Conservation (phyloP, 1,140 invertebrate species). For the Pristionchus pacificus region DNA sequence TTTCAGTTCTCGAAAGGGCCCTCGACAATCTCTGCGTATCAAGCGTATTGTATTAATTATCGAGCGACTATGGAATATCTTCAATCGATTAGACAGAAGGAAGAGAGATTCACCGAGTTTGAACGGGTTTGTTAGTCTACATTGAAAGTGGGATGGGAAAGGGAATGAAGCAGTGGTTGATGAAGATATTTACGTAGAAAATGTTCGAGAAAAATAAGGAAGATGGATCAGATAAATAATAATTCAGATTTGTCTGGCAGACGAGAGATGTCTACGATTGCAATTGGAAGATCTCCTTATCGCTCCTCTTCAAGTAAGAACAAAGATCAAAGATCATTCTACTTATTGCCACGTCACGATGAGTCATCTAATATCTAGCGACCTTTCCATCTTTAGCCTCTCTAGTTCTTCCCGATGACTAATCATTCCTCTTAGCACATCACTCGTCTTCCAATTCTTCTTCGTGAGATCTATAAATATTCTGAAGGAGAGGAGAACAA, state of each 20-base stretch:
- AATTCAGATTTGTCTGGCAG: conserved; percentile 61
- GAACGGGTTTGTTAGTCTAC: conserved; percentile 34
- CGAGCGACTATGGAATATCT: conserved; percentile 53
- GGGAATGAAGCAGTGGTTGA: no score
- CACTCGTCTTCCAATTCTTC: conserved; percentile 68
- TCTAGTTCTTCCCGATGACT: no score
- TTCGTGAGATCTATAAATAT: conserved; percentile 66
- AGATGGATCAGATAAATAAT: conserved; percentile 37
- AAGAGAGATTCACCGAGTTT: conserved; percentile 53
- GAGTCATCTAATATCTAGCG: no score
- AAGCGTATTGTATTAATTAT: conserved; percentile 38
- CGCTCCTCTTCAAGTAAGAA: conserved; percentile 66
- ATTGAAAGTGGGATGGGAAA: no score
- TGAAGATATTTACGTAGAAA: not conserved
- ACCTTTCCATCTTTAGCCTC: no score
- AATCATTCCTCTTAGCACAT: conserved; percentile 57
- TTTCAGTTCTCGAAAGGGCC: conserved; percentile 55
- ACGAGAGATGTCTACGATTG: conserved; percentile 67
- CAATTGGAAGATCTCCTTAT: conserved; percentile 69
- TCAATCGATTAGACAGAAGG: conserved; percentile 47
- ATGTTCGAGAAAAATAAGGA: conserved; percentile 25
- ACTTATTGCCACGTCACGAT: not conserved
- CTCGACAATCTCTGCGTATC: conserved; percentile 53
- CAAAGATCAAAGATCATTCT: not conserved
- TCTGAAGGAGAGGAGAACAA: conserved; percentile 65